Evolutionary conservation across 2,888 invertebrate species (phyloP).

Genomic region (Gandaritis pyraliata): DNA sequence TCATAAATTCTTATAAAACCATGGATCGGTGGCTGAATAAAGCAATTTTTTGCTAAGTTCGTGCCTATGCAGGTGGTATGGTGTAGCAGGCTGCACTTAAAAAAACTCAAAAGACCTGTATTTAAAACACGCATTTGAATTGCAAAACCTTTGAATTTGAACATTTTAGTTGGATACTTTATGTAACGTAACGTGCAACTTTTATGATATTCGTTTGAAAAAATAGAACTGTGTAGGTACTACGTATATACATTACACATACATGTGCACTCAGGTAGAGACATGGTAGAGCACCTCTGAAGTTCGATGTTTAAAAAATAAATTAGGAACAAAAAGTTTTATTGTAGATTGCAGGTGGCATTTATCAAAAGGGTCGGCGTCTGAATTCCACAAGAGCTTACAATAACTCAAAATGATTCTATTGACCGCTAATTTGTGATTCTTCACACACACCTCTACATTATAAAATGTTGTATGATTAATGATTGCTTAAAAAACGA

Average conservation of each 20-base stretch:
- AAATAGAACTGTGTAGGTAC: neutral
- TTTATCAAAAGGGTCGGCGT: constrained; percentile 54
- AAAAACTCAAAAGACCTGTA: constrained; percentile 57
- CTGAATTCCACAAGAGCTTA: constrained; percentile 40
- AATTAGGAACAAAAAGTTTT: neutral
- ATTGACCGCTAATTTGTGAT: constrained; percentile 74
- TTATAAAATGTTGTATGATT: constrained; percentile 45
- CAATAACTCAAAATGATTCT: constrained; percentile 44
- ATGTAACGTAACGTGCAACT: constrained; percentile 44
- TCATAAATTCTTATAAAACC: constrained; percentile 57
- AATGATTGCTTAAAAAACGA: constrained; percentile 31
- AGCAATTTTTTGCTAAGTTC: constrained; percentile 68
- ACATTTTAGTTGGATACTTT: constrained; percentile 44
- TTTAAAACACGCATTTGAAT: constrained; percentile 52
- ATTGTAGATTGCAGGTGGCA: neutral
- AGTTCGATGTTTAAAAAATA: neutral
- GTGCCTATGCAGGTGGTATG: constrained; percentile 78
- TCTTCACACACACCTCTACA: constrained; percentile 74
- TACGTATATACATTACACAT: too few relatives aligned
- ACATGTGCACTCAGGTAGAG: neutral
- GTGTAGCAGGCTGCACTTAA: constrained; percentile 50
- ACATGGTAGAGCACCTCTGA: neutral
- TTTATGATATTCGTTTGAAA: constrained; percentile 19
- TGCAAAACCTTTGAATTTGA: constrained; percentile 40
- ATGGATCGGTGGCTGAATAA: constrained; percentile 63